Conservation (phyloP, 2,888 invertebrate species). For the Ptilodon capucinus region DNA sequence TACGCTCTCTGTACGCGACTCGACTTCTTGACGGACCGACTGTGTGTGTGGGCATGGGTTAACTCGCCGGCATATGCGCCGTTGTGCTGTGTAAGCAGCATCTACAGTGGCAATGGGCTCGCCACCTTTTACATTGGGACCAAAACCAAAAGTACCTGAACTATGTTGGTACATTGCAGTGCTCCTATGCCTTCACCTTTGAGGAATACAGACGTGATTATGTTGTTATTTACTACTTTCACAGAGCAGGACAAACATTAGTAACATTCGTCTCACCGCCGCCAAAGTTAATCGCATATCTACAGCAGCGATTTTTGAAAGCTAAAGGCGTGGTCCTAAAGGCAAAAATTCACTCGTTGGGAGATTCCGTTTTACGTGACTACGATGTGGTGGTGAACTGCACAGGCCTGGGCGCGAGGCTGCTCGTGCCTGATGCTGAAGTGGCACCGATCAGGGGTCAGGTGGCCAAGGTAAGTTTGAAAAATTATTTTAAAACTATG, state of each 20-base stretch:
- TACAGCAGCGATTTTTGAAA: constrained; percentile 83
- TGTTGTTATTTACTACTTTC: too few relatives aligned
- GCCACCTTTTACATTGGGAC: too few relatives aligned
- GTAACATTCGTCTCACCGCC: constrained; percentile 87
- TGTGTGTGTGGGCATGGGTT: too few relatives aligned
- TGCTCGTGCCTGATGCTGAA: constrained; percentile 83
- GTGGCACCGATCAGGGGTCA: constrained; percentile 89
- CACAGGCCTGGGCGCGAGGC: constrained; percentile 86
- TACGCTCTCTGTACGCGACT: too few relatives aligned
- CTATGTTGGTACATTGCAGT: too few relatives aligned
- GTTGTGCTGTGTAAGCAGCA: too few relatives aligned
- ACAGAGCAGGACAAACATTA: constrained; percentile 85
- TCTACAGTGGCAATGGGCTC: too few relatives aligned
- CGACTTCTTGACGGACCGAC: too few relatives aligned
- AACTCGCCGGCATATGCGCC: too few relatives aligned
- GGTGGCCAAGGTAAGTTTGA: constrained; percentile 80
- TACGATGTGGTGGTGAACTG: constrained; percentile 91
- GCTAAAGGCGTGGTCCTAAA: constrained; percentile 83
- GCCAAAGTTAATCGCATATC: constrained; percentile 84
- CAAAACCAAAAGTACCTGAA: too few relatives aligned
- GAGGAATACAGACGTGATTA: too few relatives aligned
- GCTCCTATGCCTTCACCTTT: too few relatives aligned
- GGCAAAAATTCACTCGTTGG: constrained; percentile 46
- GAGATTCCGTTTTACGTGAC: constrained; percentile 70
- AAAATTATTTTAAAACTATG: background rate